Conservation (phyloP, 2,888 invertebrate species). For the Pantelozetes paolii region DNA sequence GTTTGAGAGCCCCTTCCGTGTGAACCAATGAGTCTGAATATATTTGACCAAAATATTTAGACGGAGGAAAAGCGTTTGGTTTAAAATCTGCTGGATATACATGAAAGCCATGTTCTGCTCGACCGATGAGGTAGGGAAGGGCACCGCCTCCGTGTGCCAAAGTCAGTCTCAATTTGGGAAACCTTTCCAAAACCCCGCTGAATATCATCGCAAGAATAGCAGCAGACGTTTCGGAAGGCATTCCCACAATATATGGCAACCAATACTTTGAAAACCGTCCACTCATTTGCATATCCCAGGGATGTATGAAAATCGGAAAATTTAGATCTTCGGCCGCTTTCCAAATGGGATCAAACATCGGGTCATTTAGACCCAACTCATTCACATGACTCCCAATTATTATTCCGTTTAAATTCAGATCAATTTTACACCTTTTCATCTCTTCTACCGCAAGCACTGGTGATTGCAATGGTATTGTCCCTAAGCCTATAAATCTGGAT, state of each 20-base stretch:
- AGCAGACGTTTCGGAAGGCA: constrained; percentile 59
- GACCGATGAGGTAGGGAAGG: constrained; percentile 58
- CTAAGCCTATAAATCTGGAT: constrained; percentile 56
- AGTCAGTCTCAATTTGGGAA: constrained; percentile 56
- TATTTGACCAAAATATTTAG: constrained; percentile 54
- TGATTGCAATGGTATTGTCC: constrained; percentile 58
- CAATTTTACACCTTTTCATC: constrained; percentile 55
- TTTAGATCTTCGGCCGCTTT: constrained; percentile 57
- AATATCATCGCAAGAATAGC: constrained; percentile 58
- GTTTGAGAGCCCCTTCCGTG: constrained; percentile 54
- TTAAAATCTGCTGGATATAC: constrained; percentile 45
- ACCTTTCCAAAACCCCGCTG: constrained; percentile 57
- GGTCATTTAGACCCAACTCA: constrained; percentile 58
- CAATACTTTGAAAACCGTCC: constrained; percentile 58
- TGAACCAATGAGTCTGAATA: constrained; percentile 59
- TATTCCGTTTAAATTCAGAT: constrained; percentile 55
- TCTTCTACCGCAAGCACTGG: constrained; percentile 57
- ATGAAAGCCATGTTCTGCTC: constrained; percentile 56
- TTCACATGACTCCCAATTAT: constrained; percentile 60
- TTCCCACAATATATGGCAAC: constrained; percentile 60
- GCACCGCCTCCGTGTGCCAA: constrained; percentile 59
- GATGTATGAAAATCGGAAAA: constrained; percentile 58
- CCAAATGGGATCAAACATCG: constrained; percentile 56
- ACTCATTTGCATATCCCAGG: constrained; percentile 59
- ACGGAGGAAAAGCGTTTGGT: constrained; percentile 53